These are phyloP conservation scores for Podotricha telesiphe DNA, from an alignment of 2,888 invertebrate species.

Conservation along the genomic window DNA sequence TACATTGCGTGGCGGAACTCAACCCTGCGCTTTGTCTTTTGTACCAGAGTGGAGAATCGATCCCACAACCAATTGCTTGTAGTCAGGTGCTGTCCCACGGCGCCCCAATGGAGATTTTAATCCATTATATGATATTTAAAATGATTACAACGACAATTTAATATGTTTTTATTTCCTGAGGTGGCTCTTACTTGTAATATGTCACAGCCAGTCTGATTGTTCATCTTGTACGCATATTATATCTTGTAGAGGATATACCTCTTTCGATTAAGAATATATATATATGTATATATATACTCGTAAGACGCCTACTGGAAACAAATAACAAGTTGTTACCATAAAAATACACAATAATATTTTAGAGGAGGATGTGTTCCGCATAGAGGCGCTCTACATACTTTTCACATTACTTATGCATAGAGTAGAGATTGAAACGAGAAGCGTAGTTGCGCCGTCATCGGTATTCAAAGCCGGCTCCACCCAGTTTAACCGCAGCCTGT, in stretches of 20 bases:
- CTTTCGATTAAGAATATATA: slow-evolving; percentile 27
- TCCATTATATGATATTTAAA: no score
- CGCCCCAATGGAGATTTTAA: no score
- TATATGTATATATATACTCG: no score
- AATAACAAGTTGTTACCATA: slow-evolving; percentile 75
- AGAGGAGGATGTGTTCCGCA: slow-evolving; percentile 70
- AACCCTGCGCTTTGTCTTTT: no score
- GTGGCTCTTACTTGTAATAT: no score
- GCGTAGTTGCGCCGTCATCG: slow-evolving; percentile 75
- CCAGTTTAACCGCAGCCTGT: slow-evolving; percentile 71
- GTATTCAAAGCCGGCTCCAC: slow-evolving; percentile 72
- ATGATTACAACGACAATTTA: no score
- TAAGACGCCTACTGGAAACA: slow-evolving; percentile 44
- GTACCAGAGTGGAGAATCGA: no score
- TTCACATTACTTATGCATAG: slow-evolving; percentile 83
- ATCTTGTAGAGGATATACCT: neutral
- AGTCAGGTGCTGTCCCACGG: no score
- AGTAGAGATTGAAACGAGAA: slow-evolving; percentile 81
- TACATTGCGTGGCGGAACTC: no score
- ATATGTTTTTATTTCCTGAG: no score
- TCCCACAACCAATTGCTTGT: no score
- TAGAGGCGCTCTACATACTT: slow-evolving; percentile 76
- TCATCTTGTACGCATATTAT: neutral
- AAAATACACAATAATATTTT: slow-evolving; percentile 78
- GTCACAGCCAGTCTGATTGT: no score